Percentiles rank a stretch among this genome's conserved stretches.
Evolutionary conservation across 2,797 vertebrate genomes (phyloP).

Genomic region (Aplochiton taeniatus): DNA sequence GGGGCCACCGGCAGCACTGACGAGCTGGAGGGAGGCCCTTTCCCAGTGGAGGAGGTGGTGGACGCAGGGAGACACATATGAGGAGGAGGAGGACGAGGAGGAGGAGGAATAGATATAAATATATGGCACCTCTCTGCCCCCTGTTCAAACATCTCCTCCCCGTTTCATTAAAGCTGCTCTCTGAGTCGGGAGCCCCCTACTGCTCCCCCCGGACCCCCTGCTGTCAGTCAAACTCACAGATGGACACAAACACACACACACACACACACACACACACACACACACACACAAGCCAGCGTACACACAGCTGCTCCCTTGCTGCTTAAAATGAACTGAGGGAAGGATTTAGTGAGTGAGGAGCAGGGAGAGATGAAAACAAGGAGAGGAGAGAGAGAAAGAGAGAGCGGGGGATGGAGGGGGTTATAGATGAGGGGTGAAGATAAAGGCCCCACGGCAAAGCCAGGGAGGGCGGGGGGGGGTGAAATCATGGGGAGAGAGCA

Average conservation of each 20-base stretch:
- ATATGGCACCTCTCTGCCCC: background rate
- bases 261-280: background rate
- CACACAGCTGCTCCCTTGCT: background rate
- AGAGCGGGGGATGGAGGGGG: background rate
- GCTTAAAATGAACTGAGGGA: conserved; percentile 3
- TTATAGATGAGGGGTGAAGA: background rate
- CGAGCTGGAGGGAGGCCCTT: background rate
- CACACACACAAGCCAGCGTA: background rate
- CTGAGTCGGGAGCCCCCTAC: background rate
- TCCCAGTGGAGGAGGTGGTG: background rate
- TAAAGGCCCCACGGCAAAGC: too few species aligned
- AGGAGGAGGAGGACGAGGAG: background rate
- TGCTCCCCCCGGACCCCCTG: conserved; percentile 3
- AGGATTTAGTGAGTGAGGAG: background rate
- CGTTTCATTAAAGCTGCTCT: conserved; percentile 29
- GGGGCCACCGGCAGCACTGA: background rate
- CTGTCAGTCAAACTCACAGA: conserved; percentile 34
- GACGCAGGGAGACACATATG: background rate
- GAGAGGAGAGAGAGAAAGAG: background rate
- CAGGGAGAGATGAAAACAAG: background rate
- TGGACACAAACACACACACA: conserved; percentile 1
- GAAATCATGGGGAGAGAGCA: background rate
- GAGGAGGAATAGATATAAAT: background rate
- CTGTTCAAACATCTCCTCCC: conserved; percentile 9
- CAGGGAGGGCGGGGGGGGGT: too few species aligned